A percentile compares a stretch with the other conserved stretches of the same genome.
Evolutionary conservation across 2,113 vertebrate species (phyloP).

Genomic region (Calyptommatus sinebrachiatus): DNA sequence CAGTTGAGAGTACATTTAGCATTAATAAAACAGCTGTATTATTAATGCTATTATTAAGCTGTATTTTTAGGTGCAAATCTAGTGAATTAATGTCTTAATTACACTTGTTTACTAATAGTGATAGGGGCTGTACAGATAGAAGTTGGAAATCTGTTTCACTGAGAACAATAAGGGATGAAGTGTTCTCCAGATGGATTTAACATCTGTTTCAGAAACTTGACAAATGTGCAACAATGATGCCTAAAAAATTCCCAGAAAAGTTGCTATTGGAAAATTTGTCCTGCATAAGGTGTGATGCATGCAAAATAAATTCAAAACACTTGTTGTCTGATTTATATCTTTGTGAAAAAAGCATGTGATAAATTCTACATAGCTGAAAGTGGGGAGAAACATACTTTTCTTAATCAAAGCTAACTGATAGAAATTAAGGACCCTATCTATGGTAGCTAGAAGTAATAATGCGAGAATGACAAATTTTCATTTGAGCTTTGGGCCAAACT

Average conservation of each 20-base stretch:
- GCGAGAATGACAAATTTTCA: too few relatives aligned
- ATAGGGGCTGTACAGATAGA: slow-evolving; percentile 56
- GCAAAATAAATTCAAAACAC: not conserved
- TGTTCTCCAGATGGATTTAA: not conserved
- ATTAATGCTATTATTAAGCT: slow-evolving; percentile 33
- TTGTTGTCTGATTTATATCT: slow-evolving; percentile 11
- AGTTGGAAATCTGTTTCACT: slow-evolving; percentile 38
- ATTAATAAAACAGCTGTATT: slow-evolving; percentile 60
- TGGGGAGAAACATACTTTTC: not conserved
- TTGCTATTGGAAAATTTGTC: not conserved
- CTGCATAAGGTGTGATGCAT: not conserved
- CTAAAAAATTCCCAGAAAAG: not conserved
- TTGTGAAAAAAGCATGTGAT: not conserved
- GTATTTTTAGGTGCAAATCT: slow-evolving; percentile 26
- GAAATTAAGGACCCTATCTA: too few relatives aligned
- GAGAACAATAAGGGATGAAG: not conserved
- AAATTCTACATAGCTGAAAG: not conserved
- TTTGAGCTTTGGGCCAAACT: too few relatives aligned
- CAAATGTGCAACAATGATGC: not conserved
- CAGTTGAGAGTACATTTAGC: slow-evolving; percentile 72
- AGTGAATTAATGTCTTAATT: slow-evolving; percentile 52
- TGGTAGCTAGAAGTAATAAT: too few relatives aligned
- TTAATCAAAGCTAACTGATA: too few relatives aligned
- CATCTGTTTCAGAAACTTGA: not conserved
- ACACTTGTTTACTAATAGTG: slow-evolving; percentile 34